Evolutionary conservation across 2,797 vertebrate genomes (phyloP).

Genomic region (Choloepus didactylus): DNA sequence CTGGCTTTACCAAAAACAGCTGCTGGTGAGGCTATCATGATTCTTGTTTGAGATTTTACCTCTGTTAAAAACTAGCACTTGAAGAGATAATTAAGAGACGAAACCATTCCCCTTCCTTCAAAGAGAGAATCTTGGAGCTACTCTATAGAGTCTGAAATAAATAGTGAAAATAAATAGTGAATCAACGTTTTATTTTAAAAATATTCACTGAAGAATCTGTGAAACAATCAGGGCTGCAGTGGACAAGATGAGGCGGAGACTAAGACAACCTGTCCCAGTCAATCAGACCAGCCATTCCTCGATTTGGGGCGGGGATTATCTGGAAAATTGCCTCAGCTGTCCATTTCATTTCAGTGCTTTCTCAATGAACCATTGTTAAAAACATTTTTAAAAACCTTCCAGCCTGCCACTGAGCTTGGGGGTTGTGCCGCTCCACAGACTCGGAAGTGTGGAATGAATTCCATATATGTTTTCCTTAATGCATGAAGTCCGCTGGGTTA

Average conservation of each 20-base stretch:
- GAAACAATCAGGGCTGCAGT: not conserved
- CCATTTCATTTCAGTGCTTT: constrained; percentile 54
- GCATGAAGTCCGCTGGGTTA: constrained; percentile 34
- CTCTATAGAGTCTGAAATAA: not conserved
- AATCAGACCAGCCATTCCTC: constrained; percentile 35
- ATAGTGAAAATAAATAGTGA: constrained; percentile 17
- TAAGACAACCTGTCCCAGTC: constrained; percentile 59
- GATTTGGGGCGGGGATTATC: constrained; percentile 73
- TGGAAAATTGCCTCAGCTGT: constrained; percentile 73
- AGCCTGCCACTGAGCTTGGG: not conserved
- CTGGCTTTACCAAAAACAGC: constrained; percentile 9
- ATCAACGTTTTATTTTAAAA: not conserved
- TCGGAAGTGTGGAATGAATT: constrained; percentile 66
- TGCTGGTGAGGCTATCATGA: not conserved
- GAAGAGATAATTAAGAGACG: not conserved
- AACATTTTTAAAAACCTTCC: constrained; percentile 24
- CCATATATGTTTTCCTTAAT: not conserved
- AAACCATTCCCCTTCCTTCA: not conserved
- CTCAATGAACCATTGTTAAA: constrained; percentile 76
- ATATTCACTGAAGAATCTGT: not conserved
- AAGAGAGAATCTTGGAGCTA: constrained; percentile 4
- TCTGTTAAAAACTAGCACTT: not conserved
- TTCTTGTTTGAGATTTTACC: not conserved
- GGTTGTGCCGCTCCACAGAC: not conserved
- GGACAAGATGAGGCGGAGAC: constrained; percentile 55